A percentile compares a stretch with the other conserved stretches of the same genome.
These are phyloP conservation scores for Calameuta pallipes DNA, from an alignment of 2,888 invertebrate genomes.

Conservation along the genomic window DNA sequence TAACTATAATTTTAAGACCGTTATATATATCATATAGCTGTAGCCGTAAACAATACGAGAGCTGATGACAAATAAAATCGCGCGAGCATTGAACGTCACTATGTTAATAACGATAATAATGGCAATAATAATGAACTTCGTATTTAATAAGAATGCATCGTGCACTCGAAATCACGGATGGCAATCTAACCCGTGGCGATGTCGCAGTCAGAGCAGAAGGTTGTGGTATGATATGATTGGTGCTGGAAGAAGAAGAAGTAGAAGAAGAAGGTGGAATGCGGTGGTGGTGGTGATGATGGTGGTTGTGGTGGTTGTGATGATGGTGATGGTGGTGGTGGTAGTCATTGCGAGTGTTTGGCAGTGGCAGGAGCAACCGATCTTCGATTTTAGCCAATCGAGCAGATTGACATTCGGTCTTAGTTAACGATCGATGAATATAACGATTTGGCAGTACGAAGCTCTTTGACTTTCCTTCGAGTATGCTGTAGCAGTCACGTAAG, in stretches of 20 bases:
- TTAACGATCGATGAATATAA: slow-evolving; percentile 7
- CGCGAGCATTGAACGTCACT: background rate
- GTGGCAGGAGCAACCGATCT: slow-evolving; percentile 35
- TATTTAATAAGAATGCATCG: slow-evolving; percentile 23
- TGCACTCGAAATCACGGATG: slow-evolving; percentile 46
- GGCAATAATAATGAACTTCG: background rate
- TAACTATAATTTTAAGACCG: background rate
- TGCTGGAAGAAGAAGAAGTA: slow-evolving; percentile 61
- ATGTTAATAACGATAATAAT: background rate
- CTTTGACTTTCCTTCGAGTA: slow-evolving; percentile 55
- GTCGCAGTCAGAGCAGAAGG: slow-evolving; percentile 23
- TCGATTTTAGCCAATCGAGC: slow-evolving; percentile 10
- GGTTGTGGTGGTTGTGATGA: slow-evolving; percentile 24
- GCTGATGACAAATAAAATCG: background rate
- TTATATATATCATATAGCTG: background rate
- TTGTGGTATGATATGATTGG: slow-evolving; percentile 57
- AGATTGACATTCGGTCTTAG: background rate
- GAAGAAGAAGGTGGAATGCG: slow-evolving; percentile 54
- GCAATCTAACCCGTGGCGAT: slow-evolving; percentile 60
- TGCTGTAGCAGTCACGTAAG: slow-evolving; percentile 29
- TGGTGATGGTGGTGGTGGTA: slow-evolving; percentile 31
- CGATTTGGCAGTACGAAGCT: slow-evolving; percentile 56
- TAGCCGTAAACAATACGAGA: background rate
- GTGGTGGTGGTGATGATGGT: slow-evolving; percentile 23
- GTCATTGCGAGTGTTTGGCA: slow-evolving; percentile 36